These are phyloP conservation scores for Tetranychus piercei DNA, from an alignment of 2,888 invertebrate species.

Conservation along the genomic window DNA sequence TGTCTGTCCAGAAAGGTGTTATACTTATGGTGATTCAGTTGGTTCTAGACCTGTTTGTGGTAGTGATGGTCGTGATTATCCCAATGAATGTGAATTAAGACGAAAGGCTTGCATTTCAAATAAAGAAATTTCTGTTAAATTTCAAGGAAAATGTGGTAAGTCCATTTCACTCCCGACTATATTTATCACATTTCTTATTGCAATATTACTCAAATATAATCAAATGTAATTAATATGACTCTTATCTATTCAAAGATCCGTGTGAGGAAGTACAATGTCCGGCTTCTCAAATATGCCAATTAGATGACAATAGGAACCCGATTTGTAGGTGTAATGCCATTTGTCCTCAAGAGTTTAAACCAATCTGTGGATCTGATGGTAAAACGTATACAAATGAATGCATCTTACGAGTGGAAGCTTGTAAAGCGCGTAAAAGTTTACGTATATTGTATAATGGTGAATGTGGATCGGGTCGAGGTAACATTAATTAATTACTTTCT, in stretches of 20 bases:
- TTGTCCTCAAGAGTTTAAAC: constrained; percentile 38
- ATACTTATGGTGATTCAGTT: constrained; percentile 61
- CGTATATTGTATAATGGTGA: constrained; percentile 61
- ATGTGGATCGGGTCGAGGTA: constrained; percentile 51
- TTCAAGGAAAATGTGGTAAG: constrained; percentile 37
- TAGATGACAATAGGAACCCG: constrained; percentile 56
- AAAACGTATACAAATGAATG: constrained; percentile 61
- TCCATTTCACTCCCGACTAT: not conserved
- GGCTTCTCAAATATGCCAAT: constrained; percentile 59
- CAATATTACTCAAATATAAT: too few species aligned
- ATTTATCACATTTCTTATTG: not conserved
- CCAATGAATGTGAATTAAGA: constrained; percentile 34
- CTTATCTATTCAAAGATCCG: constrained; percentile 46
- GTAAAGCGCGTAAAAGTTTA: constrained; percentile 50
- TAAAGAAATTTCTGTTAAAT: constrained; percentile 34
- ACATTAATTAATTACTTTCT: not conserved
- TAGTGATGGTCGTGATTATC: constrained; percentile 38
- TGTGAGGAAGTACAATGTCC: constrained; percentile 58
- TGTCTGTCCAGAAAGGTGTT: constrained; percentile 58
- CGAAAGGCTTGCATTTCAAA: constrained; percentile 33
- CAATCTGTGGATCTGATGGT: constrained; percentile 41
- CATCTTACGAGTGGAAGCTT: constrained; percentile 55
- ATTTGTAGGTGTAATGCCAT: constrained; percentile 59
- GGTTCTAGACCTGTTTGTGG: constrained; percentile 59
- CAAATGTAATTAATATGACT: not conserved